A percentile compares a stretch with the other conserved stretches of the same genome.
These are phyloP conservation scores for Liparis tanakae DNA, from an alignment of 2,797 vertebrate species.

Conservation along the genomic window DNA sequence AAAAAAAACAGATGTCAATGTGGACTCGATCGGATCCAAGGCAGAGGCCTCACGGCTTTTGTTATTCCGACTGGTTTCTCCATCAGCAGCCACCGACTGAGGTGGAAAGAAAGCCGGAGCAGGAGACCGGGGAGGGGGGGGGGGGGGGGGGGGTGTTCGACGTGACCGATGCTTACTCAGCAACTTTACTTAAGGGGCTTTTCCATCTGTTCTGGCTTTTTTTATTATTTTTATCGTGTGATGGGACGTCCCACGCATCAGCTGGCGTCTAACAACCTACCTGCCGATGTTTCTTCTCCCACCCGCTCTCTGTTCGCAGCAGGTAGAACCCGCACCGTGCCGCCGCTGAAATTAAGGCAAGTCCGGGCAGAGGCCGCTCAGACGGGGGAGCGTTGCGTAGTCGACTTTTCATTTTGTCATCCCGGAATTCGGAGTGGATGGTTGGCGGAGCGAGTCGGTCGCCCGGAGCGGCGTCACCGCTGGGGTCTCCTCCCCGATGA, in stretches of 20 bases:
- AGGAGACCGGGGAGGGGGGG: constrained; percentile 8
- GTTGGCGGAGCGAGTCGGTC: constrained; percentile 51
- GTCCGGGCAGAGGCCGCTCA: constrained; percentile 47
- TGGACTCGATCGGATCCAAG: constrained; percentile 54
- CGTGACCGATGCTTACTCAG: constrained; percentile 7
- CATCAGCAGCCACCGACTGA: constrained; percentile 59
- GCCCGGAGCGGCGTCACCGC: constrained; percentile 39
- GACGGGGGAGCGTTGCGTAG: constrained; percentile 38
- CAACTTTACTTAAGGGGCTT: constrained; percentile 54
- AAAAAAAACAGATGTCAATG: constrained; percentile 79
- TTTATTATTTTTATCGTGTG: constrained; percentile 61
- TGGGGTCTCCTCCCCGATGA: constrained; percentile 24
- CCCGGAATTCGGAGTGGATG: constrained; percentile 70
- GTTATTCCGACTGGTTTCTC: constrained; percentile 70
- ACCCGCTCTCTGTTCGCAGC: constrained; percentile 36
- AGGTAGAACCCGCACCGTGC: constrained; percentile 30
- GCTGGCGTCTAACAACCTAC: constrained; percentile 67
- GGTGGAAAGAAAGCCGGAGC: constrained; percentile 42
- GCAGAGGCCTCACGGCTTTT: constrained; percentile 42
- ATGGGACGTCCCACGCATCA: constrained; percentile 63
- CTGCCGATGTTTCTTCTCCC: constrained; percentile 44
- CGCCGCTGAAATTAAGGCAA: constrained; percentile 66
- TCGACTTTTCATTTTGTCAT: constrained; percentile 78
- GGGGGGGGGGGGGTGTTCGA: constrained; percentile 41
- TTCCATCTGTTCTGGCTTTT: constrained; percentile 50